Percentiles rank a stretch among this genome's conserved stretches.
Evolutionary conservation across 2,113 vertebrate species (phyloP).

Genomic region (Tympanuchus pallidicinctus): DNA sequence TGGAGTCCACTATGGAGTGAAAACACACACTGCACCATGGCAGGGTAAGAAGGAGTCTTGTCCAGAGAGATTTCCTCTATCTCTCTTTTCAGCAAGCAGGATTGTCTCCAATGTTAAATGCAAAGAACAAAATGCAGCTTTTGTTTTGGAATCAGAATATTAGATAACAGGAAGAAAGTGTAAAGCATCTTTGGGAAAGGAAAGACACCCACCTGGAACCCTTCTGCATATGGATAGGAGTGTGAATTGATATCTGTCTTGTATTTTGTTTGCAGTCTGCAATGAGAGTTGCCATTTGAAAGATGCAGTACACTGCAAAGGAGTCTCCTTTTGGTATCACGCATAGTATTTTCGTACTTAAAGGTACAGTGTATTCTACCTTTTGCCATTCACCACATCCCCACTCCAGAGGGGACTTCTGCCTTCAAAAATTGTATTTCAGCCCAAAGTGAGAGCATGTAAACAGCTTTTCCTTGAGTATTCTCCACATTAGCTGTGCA

Average conservation of each 20-base stretch:
- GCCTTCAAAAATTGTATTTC: not conserved
- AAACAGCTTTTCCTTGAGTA: not conserved
- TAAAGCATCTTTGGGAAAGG: not conserved
- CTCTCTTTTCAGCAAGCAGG: not conserved
- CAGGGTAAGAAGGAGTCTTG: accelerated
- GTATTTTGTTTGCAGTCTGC: not conserved
- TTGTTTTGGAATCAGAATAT: not conserved
- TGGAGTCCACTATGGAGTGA: not conserved
- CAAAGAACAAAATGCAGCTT: not conserved
- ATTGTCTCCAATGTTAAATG: not conserved
- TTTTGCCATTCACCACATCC: not conserved
- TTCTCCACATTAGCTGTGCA: not conserved
- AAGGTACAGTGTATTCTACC: not conserved
- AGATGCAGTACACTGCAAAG: not conserved
- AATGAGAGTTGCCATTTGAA: not conserved
- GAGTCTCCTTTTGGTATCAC: not conserved
- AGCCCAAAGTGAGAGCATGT: not conserved
- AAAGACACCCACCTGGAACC: not conserved
- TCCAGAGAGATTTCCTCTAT: not conserved
- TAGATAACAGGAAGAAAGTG: not conserved
- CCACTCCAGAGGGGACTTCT: not conserved
- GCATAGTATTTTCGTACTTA: not conserved
- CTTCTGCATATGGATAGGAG: not conserved
- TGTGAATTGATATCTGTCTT: not conserved
- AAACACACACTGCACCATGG: not conserved